Evolutionary conservation across 2,113 vertebrate genomes (phyloP).

Genomic region (Steatornis caripensis): DNA sequence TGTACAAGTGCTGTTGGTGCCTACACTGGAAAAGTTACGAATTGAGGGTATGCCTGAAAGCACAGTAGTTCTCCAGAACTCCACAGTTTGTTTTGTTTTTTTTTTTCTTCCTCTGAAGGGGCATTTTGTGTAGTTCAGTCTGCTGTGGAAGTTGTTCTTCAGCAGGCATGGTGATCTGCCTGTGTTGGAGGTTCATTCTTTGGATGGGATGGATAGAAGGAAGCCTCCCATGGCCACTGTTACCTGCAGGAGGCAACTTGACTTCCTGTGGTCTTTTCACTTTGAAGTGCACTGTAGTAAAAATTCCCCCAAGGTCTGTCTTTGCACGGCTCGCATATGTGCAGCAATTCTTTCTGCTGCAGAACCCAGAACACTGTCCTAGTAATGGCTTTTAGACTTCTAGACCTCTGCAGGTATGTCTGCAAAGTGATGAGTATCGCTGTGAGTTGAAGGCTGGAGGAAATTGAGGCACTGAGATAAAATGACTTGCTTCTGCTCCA

Average conservation of each 20-base stretch:
- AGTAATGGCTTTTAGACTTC: background rate
- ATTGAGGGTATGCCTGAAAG: background rate
- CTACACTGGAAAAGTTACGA: background rate
- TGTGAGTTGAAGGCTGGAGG: background rate
- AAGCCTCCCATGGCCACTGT: background rate
- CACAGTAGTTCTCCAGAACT: background rate
- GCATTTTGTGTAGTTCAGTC: background rate
- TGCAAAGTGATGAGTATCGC: background rate
- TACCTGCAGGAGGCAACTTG: background rate
- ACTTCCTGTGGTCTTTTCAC: background rate
- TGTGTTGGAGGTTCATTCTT: background rate
- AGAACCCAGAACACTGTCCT: background rate
- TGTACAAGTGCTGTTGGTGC: background rate
- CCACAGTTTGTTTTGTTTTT: background rate
- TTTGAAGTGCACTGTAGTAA: background rate
- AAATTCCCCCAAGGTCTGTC: background rate
- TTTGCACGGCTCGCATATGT: rapidly evolving
- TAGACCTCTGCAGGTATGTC: background rate
- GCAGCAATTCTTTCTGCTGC: background rate
- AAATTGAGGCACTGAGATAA: background rate
- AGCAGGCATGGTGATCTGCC: background rate
- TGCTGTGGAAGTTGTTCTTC: background rate
- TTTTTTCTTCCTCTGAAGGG: background rate
- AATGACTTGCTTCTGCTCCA: background rate
- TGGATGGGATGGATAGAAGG: background rate